Base-by-base conservation (phyloP, 2,797 vertebrate species). In the Ctenosaura bakeri region DNA sequence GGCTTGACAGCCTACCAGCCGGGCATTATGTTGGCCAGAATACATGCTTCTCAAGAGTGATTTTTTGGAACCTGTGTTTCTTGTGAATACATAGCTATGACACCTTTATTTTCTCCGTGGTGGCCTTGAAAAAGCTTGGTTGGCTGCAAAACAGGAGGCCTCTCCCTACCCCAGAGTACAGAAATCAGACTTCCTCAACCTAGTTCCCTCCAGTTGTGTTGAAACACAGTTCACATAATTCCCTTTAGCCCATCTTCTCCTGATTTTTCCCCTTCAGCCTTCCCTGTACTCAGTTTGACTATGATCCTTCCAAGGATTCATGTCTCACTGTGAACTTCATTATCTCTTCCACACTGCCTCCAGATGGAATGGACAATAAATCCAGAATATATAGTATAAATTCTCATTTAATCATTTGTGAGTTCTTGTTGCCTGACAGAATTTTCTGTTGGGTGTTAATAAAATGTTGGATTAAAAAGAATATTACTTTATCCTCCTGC, bases 331-430 rank as follows among this genome's bases (percentile, higher is more conserved):
- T 83, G 69, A 83, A 66, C n/a, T 83, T 77, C 20, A n/a, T 56
- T 26, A 69, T 14, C 6, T 32, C 3, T 24, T 29, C 20, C 54
- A 12, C 6, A 2, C 38, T 88, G 35, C 74, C 82, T 59, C 50
- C 59, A 46, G 42, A 77, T 7, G 18, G 71, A 87, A 69, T 20
- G 32, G 20, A 54, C n/a, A 54, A 13, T 42, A 56, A 64, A 83
- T 78, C 59, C 35, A 2, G 50, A 80, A 38, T 73, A 56, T 83
- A 74, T 29, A n/a, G 35, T 46, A 50, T 32, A 73, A 22, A 14
- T 71, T 35, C 26, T 90, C 59, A 64, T 90, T 87, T 78, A 69
- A 78, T 83, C 50, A 26, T 77, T 66, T 79, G 18, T 52, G 59
- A 16, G 20, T 90, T 86, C 66, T 62, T 69, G 50, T n/a, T 83